A percentile compares a stretch with the other conserved stretches of the same genome.
These are phyloP conservation scores for Drepana arcuata DNA, from an alignment of 1,140 invertebrate species.

Conservation along the genomic window DNA sequence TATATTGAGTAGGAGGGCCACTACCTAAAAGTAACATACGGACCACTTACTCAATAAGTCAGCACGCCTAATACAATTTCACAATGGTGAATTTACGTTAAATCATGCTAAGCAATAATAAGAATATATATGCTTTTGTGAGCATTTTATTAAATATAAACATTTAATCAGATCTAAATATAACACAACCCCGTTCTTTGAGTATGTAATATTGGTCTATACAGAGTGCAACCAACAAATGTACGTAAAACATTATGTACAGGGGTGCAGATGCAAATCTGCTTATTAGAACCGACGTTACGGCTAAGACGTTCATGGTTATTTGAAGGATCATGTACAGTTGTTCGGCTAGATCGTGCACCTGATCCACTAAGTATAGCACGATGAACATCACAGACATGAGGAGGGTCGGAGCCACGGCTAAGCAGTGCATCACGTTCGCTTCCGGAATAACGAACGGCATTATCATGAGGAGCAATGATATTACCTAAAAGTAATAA, in stretches of 20 bases:
- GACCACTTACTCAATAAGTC: constrained; percentile 10
- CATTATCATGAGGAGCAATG: constrained; percentile 48
- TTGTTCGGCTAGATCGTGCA: constrained; percentile 50
- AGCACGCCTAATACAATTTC: no score
- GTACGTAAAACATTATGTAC: constrained; percentile 48
- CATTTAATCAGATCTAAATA: constrained; percentile 14
- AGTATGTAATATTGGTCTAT: constrained; percentile 49
- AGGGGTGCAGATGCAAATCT: constrained; percentile 16
- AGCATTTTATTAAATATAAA: constrained; percentile 16
- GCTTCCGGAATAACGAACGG: constrained; percentile 39
- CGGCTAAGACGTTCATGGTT: constrained; percentile 21
- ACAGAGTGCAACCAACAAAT: constrained; percentile 40
- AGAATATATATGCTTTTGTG: constrained; percentile 16
- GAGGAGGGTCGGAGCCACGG: constrained; percentile 45
- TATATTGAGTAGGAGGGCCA: constrained; percentile 57
- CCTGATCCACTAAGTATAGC: constrained; percentile 58
- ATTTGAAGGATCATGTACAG: constrained; percentile 43
- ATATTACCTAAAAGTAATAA: constrained; percentile 62
- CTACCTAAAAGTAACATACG: constrained; percentile 56
- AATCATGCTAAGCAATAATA: no score
- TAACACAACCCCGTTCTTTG: constrained; percentile 39
- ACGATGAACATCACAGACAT: constrained; percentile 50
- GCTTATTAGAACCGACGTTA: constrained; percentile 20
- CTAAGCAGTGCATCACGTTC: constrained; percentile 41
- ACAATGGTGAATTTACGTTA: no score